phyloP scores from a whole-genome alignment of 2,113 vertebrate genomes.

The Muntiacus muntjak region DNA sequence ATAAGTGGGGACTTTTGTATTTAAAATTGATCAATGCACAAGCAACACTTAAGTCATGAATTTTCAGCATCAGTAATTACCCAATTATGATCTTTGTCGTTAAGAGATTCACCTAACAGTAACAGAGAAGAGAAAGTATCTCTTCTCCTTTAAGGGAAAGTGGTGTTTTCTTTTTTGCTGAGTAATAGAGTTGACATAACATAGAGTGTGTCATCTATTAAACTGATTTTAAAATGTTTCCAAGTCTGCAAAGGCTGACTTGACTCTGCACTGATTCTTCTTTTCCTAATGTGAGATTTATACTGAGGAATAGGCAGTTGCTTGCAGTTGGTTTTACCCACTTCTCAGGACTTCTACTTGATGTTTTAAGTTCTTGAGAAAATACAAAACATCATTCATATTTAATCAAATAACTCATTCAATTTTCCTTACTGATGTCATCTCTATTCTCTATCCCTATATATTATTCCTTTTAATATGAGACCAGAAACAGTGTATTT shows the following conservation, averaged over 20 bases:
- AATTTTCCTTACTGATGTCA: neutral
- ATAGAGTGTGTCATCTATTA: neutral
- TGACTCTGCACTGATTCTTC: neutral
- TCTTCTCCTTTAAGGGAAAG: neutral
- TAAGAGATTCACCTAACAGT: neutral
- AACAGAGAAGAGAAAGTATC: neutral
- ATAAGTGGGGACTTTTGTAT: neutral
- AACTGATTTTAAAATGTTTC: neutral
- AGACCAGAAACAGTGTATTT: slow-evolving; percentile 7
- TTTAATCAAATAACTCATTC: slow-evolving; percentile 1
- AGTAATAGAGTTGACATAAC: neutral
- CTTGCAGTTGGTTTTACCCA: neutral
- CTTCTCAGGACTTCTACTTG: neutral
- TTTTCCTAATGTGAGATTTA: neutral
- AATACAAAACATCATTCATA: neutral
- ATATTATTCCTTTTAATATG: neutral
- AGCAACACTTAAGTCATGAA: neutral
- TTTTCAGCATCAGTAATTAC: neutral
- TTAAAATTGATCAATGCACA: neutral
- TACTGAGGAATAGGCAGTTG: neutral
- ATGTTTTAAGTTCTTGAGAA: slow-evolving; percentile 17
- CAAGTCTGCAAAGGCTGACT: neutral
- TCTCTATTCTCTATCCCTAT: neutral
- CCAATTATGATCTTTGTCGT: neutral
- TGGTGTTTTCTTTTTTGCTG: neutral